Evolutionary conservation across 2,797 vertebrate species (phyloP).

Genomic region (Schizopygopsis malacanthus): DNA sequence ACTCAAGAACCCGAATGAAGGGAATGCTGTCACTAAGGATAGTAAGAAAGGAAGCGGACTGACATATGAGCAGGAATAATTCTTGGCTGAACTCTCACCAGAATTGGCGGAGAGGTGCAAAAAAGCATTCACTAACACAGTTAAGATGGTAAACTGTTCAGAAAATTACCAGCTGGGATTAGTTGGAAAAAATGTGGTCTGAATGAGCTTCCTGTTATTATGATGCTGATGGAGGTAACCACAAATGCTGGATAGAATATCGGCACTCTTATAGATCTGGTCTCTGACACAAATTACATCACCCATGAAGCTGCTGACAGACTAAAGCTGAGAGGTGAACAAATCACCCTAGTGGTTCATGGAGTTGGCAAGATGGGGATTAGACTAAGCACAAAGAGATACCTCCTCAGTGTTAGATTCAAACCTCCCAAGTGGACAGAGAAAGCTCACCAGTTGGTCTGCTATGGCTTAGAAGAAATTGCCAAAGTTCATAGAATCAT

Average conservation of each 20-base stretch:
- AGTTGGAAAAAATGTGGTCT: no score
- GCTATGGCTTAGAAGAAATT: not conserved
- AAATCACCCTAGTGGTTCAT: not conserved
- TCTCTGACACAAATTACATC: not conserved
- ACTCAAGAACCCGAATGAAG: not conserved
- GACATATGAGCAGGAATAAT: not conserved
- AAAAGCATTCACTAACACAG: no score
- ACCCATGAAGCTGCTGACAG: slow-evolving; percentile 2
- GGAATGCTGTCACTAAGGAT: not conserved
- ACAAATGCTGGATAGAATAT: not conserved
- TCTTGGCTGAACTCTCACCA: no score
- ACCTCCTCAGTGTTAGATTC: not conserved
- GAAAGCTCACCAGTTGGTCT: not conserved
- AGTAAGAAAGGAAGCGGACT: not conserved
- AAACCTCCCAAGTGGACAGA: not conserved
- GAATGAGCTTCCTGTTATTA: no score
- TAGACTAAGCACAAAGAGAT: not conserved
- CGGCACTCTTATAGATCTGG: not conserved
- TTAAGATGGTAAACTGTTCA: no score
- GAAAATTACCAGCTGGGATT: no score
- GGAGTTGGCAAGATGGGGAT: not conserved
- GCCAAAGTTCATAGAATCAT: not conserved
- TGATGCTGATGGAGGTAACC: no score
- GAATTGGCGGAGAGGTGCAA: not conserved
- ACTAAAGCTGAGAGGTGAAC: not conserved